Evolutionary conservation across 1,140 invertebrate genomes (phyloP).

Genomic region (Drosophila triauraria): DNA sequence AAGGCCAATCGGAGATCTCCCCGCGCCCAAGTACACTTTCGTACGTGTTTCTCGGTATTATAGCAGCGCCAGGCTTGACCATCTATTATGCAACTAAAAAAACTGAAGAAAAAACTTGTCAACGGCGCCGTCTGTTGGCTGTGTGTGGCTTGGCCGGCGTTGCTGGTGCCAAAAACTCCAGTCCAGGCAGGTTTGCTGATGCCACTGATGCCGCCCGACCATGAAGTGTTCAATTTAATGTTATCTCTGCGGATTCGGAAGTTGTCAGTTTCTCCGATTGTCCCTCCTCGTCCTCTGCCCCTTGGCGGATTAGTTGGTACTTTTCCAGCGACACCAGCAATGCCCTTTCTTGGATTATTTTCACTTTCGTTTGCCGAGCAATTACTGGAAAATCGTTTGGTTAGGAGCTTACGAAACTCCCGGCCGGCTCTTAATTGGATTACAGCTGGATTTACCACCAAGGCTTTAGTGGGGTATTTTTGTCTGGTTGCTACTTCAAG

Average conservation of each 20-base stretch:
- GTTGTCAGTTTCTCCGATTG: constrained; percentile 29
- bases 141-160: constrained; percentile 10
- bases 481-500: neutral
- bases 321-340: constrained; percentile 38
- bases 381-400: constrained; percentile 15
- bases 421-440: constrained; percentile 26
- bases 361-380: constrained; percentile 64
- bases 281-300: neutral
- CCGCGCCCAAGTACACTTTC: constrained; percentile 33
- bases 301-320: constrained; percentile 41
- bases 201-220: constrained; percentile 45
- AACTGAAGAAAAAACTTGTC: constrained; percentile 32
- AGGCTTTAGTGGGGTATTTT: no score
- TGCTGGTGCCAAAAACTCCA: constrained; percentile 54
- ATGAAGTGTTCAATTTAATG: constrained; percentile 68
- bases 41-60: constrained; percentile 69
- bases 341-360: constrained; percentile 54
- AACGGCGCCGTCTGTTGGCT: constrained; percentile 19
- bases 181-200: constrained; percentile 24
- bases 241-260: constrained; percentile 61
- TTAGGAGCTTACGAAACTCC: constrained; percentile 45
- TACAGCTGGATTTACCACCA: neutral
- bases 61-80: constrained; percentile 63
- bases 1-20: constrained; percentile 41
- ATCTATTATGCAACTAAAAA: constrained; percentile 69